Base-by-base conservation (phyloP, 1,140 invertebrate genomes). In the Zophobas morio region DNA sequence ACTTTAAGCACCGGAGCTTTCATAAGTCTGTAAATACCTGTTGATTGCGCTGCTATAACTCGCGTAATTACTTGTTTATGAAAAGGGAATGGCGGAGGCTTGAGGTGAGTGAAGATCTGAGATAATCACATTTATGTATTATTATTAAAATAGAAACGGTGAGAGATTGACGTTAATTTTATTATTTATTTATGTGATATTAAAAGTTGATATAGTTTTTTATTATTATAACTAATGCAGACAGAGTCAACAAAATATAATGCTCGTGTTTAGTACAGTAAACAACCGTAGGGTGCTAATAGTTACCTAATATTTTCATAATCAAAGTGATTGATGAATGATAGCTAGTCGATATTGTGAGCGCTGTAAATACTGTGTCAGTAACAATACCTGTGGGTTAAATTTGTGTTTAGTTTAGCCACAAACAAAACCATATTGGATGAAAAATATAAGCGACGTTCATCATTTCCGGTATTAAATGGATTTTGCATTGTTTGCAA, bases 291-390 rank as follows among this genome's bases (percentile, higher is more conserved):
- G 56, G 6, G 56, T 60, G 8, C 56, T 60, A 36, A 2, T 37
- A 1, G 56, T 60, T 35, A 60, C 34, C 6, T 8, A 60, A 60
- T 60, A 54, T 34, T 34, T 54, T 60, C 56, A 36, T 37, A 60
- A 60, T 35, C 35, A 36, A 6, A 36, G 36, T 60, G 56, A 60
- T 60, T 60, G 56, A 60, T 60, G 56, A 36, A 60, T 60, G 56
- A 60, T 60, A 60, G 56, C 34, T 60, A 60, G 56, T 60, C 56
- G 36, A 60, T 60, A 60, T 39, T 60, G 34, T 36, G 20, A 20
- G 20, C 20, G 56, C 56, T 35, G 36, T 37, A 60, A 60, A 60
- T 60, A 60, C 8, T 20, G 37, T 60, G 56, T 60, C 56, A 60
- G 37, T 35, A 60, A 60, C 20, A 20, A 20, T 20, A 20, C 20